These are phyloP conservation scores for Leptogaster cylindrica DNA, from an alignment of 2,888 invertebrate species.

Conservation along the genomic window DNA sequence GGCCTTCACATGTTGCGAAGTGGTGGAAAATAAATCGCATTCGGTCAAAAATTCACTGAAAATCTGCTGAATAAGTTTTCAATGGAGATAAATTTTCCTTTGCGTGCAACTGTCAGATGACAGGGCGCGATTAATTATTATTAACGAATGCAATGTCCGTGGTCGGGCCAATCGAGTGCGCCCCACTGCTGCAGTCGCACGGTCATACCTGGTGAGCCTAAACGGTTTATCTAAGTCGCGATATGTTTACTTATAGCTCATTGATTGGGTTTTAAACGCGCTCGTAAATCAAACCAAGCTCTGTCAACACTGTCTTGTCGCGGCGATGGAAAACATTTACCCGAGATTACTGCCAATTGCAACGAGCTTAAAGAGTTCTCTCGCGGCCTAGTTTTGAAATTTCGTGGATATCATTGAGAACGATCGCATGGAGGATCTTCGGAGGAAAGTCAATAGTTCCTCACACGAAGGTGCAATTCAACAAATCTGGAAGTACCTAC, in stretches of 20 bases:
- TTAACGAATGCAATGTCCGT: conserved; percentile 34
- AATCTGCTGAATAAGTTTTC: conserved; percentile 39
- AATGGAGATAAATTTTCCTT: conserved; percentile 41
- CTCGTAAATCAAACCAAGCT: conserved; percentile 30
- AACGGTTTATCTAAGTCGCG: conserved; percentile 32
- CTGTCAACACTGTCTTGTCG: conserved; percentile 17
- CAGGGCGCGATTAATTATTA: conserved; percentile 46
- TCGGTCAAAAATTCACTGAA: conserved; percentile 24
- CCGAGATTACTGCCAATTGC: neutral
- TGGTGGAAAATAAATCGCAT: neutral
- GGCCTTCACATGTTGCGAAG: conserved; percentile 11
- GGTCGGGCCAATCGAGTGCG: neutral
- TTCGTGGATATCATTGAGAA: too few relatives aligned
- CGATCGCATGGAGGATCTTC: neutral
- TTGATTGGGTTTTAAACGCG: conserved; percentile 37
- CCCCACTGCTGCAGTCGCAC: neutral
- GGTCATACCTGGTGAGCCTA: conserved; percentile 10
- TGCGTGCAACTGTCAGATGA: conserved; percentile 44
- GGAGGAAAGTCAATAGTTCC: neutral
- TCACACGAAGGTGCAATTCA: neutral
- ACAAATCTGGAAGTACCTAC: neutral
- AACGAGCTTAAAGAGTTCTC: too few relatives aligned
- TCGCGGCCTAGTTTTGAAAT: too few relatives aligned
- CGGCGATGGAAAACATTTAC: neutral
- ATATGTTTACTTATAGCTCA: conserved; percentile 38